Conservation (phyloP, 2,113 vertebrate species). For the Manacus vitellinus region DNA sequence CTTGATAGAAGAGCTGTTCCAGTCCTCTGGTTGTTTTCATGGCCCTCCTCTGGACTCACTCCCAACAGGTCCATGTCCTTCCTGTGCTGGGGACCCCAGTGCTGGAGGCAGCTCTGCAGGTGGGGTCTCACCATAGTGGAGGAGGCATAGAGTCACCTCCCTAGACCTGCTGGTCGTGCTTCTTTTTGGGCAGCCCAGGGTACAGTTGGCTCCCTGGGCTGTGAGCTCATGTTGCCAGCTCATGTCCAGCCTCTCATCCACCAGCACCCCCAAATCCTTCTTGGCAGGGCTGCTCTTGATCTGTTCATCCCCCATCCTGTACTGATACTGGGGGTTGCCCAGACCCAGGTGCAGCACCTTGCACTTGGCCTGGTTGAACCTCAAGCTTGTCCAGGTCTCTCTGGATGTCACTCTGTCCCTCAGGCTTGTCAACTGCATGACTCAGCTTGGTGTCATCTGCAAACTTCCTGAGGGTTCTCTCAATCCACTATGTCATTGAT, state of each 20-base stretch:
- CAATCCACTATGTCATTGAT: background rate
- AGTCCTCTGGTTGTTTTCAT: fast-evolving
- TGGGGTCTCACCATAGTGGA: background rate
- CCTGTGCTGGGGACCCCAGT: background rate
- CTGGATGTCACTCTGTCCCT: background rate
- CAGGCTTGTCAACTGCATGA: fast-evolving
- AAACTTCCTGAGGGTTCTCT: background rate
- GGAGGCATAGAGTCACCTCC: background rate
- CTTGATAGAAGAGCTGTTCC: background rate
- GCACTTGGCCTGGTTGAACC: background rate
- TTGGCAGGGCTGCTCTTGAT: background rate
- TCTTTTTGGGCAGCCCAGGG: background rate
- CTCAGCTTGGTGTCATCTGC: background rate
- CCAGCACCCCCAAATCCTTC: background rate
- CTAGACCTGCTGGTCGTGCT: fast-evolving
- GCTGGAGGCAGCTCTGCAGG: background rate
- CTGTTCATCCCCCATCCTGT: background rate
- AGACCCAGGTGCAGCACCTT: background rate
- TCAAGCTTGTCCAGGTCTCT: background rate
- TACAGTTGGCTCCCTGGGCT: background rate
- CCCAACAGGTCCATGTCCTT: background rate
- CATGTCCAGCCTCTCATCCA: background rate
- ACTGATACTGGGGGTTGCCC: fast-evolving
- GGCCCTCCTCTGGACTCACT: fast-evolving
- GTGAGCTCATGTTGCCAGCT: fast-evolving